A percentile compares a stretch with the other conserved stretches of the same genome.
These are phyloP conservation scores for Anthophora plumipes DNA, from an alignment of 2,888 invertebrate species.

Conservation along the genomic window DNA sequence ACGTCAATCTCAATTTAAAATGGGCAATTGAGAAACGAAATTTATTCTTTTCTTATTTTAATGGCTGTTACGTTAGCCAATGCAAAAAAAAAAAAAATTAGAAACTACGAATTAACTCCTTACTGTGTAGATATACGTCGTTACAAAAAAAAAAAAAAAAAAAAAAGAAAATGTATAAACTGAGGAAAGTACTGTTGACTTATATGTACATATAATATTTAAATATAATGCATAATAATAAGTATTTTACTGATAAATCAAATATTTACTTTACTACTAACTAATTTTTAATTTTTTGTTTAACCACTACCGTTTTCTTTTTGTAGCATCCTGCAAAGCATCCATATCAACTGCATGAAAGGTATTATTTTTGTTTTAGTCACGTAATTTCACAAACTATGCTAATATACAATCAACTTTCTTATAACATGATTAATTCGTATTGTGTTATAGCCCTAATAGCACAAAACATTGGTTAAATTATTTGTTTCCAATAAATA, in stretches of 20 bases:
- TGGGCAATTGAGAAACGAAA: slow-evolving; percentile 2
- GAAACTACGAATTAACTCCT: slow-evolving; percentile 4
- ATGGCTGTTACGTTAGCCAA: background rate
- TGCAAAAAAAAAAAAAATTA: slow-evolving; percentile 22
- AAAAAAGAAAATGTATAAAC: slow-evolving; percentile 30
- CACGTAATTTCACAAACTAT: slow-evolving; percentile 1
- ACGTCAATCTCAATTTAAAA: background rate
- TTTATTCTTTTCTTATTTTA: slow-evolving; percentile 1
- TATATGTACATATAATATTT: slow-evolving; percentile 38
- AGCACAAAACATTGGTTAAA: too few species aligned
- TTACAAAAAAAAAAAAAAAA: slow-evolving; percentile 12
- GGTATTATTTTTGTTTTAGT: background rate
- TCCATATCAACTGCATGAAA: background rate
- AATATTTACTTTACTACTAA: slow-evolving; percentile 30
- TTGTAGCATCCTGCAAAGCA: background rate
- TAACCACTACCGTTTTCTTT: background rate
- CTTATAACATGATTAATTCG: too few species aligned
- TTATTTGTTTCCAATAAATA: too few species aligned
- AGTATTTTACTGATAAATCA: slow-evolving; percentile 34
- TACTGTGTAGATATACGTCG: slow-evolving; percentile 23
- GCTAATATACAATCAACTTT: too few species aligned
- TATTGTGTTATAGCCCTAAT: too few species aligned
- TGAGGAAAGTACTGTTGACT: slow-evolving; percentile 26
- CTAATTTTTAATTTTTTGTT: slow-evolving; percentile 7
- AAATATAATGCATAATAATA: slow-evolving; percentile 40